Evolutionary conservation across 2,888 invertebrate species (phyloP).

Genomic region (Sphaerophoria taeniata): DNA sequence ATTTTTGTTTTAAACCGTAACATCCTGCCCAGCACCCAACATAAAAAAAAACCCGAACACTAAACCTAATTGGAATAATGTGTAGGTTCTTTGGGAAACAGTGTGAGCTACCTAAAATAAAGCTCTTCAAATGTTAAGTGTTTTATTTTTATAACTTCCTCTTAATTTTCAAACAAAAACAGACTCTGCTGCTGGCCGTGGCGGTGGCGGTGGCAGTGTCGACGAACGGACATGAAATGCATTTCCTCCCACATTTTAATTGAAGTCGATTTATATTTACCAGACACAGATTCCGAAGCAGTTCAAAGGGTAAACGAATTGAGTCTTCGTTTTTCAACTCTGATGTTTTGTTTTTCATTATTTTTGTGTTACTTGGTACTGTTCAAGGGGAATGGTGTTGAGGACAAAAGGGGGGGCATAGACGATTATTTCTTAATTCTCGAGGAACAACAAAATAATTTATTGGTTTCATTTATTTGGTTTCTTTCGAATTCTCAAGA

Average conservation of each 20-base stretch:
- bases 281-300: constrained; percentile 12
- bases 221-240: constrained; percentile 42
- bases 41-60: too few species aligned
- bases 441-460: constrained; percentile 57
- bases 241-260: constrained; percentile 62
- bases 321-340: constrained; percentile 9
- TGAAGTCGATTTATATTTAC: constrained; percentile 11
- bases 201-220: constrained; percentile 2
- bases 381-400: constrained; percentile 8
- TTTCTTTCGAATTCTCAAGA: constrained; percentile 8
- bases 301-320: constrained; percentile 48
- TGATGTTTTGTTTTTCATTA: neutral
- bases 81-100: too few species aligned
- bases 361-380: neutral
- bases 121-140: too few species aligned
- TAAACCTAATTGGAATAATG: too few species aligned
- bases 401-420: neutral
- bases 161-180: neutral
- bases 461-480: constrained; percentile 29
- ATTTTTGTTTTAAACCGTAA: too few species aligned
- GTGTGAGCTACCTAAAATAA: too few species aligned
- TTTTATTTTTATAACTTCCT: neutral
- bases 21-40: too few species aligned
- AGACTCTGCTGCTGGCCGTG: neutral
- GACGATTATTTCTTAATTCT: constrained; percentile 62